A percentile compares a stretch with the other conserved stretches of the same genome.
Evolutionary conservation across 2,797 vertebrate genomes (phyloP).

Genomic region (Muscicapa comitata): DNA sequence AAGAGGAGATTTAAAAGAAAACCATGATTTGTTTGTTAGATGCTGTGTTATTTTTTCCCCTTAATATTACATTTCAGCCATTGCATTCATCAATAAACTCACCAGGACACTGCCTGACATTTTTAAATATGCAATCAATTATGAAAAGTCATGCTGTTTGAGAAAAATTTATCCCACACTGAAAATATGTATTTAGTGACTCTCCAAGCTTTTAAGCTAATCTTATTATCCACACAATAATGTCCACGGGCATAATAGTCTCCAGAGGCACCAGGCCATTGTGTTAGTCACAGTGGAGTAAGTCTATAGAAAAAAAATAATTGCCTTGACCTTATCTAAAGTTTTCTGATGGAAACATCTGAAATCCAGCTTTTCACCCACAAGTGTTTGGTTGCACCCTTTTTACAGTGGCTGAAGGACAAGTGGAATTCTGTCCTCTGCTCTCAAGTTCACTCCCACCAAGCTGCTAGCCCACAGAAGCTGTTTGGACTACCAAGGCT

Average conservation of each 20-base stretch:
- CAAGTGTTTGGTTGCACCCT: not conserved
- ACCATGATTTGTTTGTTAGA: not conserved
- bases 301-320: not conserved
- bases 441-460: not conserved
- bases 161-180: not conserved
- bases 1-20: not conserved
- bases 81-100: slow-evolving; percentile 41
- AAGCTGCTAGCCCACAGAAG: not conserved
- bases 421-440: not conserved
- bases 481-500: not conserved
- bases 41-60: not conserved
- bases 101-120: slow-evolving; percentile 48
- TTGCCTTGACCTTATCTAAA: slow-evolving; percentile 37
- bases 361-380: not conserved
- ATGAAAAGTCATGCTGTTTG: slow-evolving; percentile 34
- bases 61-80: not conserved
- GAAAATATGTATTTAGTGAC: not conserved
- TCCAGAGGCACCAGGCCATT: slow-evolving; percentile 2
- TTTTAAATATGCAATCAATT: slow-evolving; percentile 50
- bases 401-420: not conserved
- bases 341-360: not conserved
- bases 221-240: slow-evolving; percentile 29
- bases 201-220: slow-evolving; percentile 26
- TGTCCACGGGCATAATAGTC: not conserved
- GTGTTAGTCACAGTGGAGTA: not conserved